A percentile compares a stretch with the other conserved stretches of the same genome.
phyloP scores from a whole-genome alignment of 2,113 vertebrate species.

The Oenanthe oenanthe region DNA sequence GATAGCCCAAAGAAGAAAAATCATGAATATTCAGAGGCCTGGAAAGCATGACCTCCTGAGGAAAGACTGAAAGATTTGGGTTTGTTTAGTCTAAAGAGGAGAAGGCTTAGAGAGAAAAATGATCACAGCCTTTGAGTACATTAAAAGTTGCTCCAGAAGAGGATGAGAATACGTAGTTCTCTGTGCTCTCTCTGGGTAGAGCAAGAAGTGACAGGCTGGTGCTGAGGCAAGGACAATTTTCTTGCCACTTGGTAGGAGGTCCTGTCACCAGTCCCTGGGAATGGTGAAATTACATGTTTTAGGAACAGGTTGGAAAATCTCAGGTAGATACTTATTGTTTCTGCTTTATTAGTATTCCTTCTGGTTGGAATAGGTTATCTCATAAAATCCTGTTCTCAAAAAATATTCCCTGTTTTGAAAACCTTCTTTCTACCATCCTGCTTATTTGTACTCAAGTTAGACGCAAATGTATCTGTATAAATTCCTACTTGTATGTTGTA shows the following conservation, averaged over 20 bases:
- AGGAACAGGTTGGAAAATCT: neutral
- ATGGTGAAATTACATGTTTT: neutral
- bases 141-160: neutral
- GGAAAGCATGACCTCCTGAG: slow-evolving; percentile 28
- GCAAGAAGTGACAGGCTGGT: neutral
- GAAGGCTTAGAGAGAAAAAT: neutral
- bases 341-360: neutral
- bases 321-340: neutral
- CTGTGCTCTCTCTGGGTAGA: neutral
- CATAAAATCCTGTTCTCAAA: neutral
- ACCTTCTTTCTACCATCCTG: neutral
- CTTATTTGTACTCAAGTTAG: neutral
- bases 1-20: slow-evolving; percentile 45
- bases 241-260: neutral
- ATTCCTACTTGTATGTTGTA: neutral
- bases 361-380: neutral
- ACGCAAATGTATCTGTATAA: neutral
- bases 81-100: slow-evolving; percentile 10
- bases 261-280: neutral
- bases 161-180: neutral
- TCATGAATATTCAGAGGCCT: slow-evolving; percentile 42
- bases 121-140: neutral
- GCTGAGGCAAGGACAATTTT: neutral
- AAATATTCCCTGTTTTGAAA: neutral
- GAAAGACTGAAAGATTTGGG: neutral